Evolutionary conservation across 2,888 invertebrate genomes (phyloP), one percentile per base, ranked within the genome.

Genomic region (Emmelina monodactyla): DNA sequence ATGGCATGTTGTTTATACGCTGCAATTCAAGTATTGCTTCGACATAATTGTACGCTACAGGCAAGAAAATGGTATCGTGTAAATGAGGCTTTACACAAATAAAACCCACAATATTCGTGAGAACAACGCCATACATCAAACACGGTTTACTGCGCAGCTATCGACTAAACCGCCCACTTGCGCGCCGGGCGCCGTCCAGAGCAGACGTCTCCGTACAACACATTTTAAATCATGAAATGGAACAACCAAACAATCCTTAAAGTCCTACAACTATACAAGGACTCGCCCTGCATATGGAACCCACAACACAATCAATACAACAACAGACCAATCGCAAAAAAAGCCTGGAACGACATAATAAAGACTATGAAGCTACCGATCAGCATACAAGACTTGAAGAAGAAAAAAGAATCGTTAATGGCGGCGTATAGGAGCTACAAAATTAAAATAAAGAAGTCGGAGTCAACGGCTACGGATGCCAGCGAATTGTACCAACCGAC

Each of bases 381-480:
- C 7, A 15, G 28, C 2, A 16, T 33, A 28, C 10, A 33, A 10
- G 33, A 33, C 3, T 14, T 33, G 3, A 33, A 33, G 28, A 33
- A 15, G 9, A 33, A 33, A 16, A 28, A 16, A 9, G 33, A 33
- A 28, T 33, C 33, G n/a, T 15, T 33, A 12, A 33, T 33, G 33
- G 10, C 33, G n/a, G 28, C 28, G 11, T 33, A 33, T 16, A 5
- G 33, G 25, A 4, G 11, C 2, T 28, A 28, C 16, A 28, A 14
- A 11, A 1, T 2, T 33, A 33, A 28, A 15, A 28, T 33, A 5
- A 28, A 28, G 12, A 33, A 14, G 11, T 5, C 22, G 13, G 22
- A 16, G 12, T 22, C 2, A 14, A 12, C 16, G 12, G 14, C 22
- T 15, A 14, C 10, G 13, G n/a, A n/a, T n/a, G n/a, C n/a, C n/a